Evolutionary conservation across 2,797 vertebrate genomes (phyloP).

Genomic region (Paramormyrops hopkinsi): DNA sequence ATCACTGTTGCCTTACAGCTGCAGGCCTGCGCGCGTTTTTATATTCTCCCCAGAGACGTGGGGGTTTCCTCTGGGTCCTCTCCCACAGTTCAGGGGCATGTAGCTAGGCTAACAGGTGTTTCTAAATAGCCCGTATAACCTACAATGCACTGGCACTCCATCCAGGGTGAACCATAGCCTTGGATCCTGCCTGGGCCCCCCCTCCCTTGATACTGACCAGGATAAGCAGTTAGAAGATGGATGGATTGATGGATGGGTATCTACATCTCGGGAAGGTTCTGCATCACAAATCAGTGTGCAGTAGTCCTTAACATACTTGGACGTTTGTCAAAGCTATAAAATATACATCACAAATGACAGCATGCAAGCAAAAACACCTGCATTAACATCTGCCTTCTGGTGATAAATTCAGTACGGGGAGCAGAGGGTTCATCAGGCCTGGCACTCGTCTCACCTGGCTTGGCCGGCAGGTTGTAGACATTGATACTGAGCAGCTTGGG

Average conservation of each 20-base stretch:
- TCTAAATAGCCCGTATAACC: not conserved
- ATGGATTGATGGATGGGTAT: not conserved
- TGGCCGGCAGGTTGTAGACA: constrained; percentile 62
- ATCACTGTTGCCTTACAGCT: not conserved
- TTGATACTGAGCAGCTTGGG: constrained; percentile 75
- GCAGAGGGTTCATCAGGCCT: not conserved
- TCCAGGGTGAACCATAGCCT: not conserved
- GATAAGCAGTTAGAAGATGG: not conserved
- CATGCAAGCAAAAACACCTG: not conserved
- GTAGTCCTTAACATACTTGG: not conserved
- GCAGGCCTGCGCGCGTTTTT: not conserved
- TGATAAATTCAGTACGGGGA: not conserved
- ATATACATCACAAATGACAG: not conserved
- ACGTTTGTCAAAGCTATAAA: not conserved
- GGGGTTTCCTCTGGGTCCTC: not conserved
- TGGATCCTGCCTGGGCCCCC: not conserved
- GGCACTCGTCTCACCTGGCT: constrained; percentile 57
- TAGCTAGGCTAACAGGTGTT: not conserved
- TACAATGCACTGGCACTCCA: not conserved
- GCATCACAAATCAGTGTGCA: not conserved
- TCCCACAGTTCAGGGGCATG: not conserved
- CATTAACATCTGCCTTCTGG: not conserved
- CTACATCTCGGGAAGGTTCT: not conserved
- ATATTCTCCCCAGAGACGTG: not conserved
- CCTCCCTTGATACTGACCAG: not conserved